phyloP scores from a whole-genome alignment of 2,113 vertebrate genomes.

The Lucifuga dentata region DNA sequence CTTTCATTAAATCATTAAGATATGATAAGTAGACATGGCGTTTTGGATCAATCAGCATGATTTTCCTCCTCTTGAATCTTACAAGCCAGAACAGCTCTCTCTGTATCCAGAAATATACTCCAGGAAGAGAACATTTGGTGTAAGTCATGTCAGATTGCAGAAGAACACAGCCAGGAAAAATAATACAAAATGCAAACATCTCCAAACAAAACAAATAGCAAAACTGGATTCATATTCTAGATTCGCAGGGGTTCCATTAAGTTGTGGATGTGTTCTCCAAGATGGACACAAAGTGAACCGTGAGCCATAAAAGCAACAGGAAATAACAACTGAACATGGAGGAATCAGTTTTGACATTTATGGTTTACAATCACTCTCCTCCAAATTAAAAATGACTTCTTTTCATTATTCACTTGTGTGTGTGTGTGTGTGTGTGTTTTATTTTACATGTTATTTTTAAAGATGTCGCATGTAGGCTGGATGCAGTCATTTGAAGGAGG shows the following conservation, averaged over 20 bases:
- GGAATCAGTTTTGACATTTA: too few species aligned
- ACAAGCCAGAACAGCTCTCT: constrained; percentile 29
- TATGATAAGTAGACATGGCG: constrained; percentile 33
- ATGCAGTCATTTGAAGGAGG: too few species aligned
- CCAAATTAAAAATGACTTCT: too few species aligned
- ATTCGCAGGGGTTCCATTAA: constrained; percentile 19
- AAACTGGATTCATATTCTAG: constrained; percentile 17
- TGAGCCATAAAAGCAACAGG: background rate
- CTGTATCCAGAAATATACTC: constrained; percentile 9
- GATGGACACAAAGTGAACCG: background rate
- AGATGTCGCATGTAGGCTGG: too few species aligned
- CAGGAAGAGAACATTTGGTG: constrained; percentile 49
- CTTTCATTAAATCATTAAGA: constrained; percentile 58
- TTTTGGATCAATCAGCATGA: constrained; percentile 39
- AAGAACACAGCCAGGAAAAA: constrained; percentile 6
- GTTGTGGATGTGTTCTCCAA: constrained; percentile 11
- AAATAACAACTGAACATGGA: background rate
- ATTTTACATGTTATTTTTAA: too few species aligned
- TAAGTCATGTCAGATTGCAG: constrained; percentile 42
- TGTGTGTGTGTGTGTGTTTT: too few species aligned
- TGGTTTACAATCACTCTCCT: too few species aligned
- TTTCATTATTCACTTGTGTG: too few species aligned
- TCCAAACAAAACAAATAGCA: constrained; percentile 8
- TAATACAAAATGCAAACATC: constrained; percentile 10
- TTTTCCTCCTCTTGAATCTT: constrained; percentile 32